A percentile compares a stretch with the other conserved stretches of the same genome.
These are phyloP conservation scores for Metopolophium dirhodum DNA, from an alignment of 1,140 invertebrate genomes.

Conservation along the genomic window DNA sequence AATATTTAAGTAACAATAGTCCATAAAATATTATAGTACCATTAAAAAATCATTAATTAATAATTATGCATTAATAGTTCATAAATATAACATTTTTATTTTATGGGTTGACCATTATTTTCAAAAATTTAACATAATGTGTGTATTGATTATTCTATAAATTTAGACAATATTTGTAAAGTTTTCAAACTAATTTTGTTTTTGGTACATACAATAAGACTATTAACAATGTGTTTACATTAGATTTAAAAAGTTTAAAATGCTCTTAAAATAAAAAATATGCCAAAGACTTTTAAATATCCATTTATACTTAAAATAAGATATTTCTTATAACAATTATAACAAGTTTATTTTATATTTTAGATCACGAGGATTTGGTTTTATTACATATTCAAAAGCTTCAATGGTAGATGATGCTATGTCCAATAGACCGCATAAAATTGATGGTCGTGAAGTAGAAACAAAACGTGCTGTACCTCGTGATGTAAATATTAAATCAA, in stretches of 20 bases:
- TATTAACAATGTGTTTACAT: too few relatives aligned
- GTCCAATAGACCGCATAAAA: conserved; percentile 79
- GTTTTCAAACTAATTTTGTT: not conserved
- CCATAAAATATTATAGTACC: too few relatives aligned
- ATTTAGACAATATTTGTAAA: not conserved
- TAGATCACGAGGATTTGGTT: conserved; percentile 90
- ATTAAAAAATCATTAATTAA: too few relatives aligned
- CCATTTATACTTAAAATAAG: too few relatives aligned
- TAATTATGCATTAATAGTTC: too few relatives aligned
- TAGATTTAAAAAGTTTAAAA: not conserved
- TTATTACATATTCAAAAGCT: conserved; percentile 90
- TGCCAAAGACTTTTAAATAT: not conserved
- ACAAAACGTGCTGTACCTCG: conserved; percentile 95
- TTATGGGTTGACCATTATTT: not conserved
- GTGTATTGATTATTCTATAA: not conserved
- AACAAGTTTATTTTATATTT: conserved; percentile 61
- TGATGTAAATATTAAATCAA: conserved; percentile 58
- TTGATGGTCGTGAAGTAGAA: conserved; percentile 89
- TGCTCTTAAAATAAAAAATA: not conserved
- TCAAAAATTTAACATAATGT: not conserved
- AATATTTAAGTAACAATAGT: too few relatives aligned
- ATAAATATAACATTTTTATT: not conserved
- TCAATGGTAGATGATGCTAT: conserved; percentile 96
- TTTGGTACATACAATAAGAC: not conserved
- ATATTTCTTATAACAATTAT: too few relatives aligned